Conservation (phyloP, 2,888 invertebrate genomes). For the Orthonevra nobilis region DNA sequence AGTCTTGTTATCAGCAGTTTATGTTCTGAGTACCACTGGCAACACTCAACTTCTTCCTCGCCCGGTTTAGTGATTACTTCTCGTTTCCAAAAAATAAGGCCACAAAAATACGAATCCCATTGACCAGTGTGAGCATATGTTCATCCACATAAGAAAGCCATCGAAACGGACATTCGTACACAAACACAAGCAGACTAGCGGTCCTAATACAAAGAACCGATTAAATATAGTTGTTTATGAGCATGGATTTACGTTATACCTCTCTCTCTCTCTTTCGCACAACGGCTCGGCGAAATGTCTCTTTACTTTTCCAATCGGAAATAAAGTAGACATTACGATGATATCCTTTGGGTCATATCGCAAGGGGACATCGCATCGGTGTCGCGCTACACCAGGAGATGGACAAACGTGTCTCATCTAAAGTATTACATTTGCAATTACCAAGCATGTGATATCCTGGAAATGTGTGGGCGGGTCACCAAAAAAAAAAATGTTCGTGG, state of each 20-base stretch:
- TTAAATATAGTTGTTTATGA: constrained; percentile 79
- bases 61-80: not conserved
- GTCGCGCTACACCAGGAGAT: constrained; percentile 42
- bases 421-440: constrained; percentile 71
- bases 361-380: constrained; percentile 75
- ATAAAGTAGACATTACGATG: constrained; percentile 79
- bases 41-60: constrained; percentile 9
- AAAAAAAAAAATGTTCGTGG: no score
- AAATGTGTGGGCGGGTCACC: constrained; percentile 42
- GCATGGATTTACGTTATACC: constrained; percentile 74
- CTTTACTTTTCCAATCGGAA: constrained; percentile 76
- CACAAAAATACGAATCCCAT: constrained; percentile 3
- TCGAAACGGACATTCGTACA: not conserved
- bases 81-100: no score
- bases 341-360: constrained; percentile 75
- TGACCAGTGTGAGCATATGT: constrained; percentile 39
- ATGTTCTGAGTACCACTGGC: no score
- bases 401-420: constrained; percentile 72
- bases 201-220: constrained; percentile 72
- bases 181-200: constrained; percentile 14
- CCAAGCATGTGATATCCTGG: constrained; percentile 64
- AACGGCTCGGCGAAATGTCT: no score
- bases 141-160: not conserved
- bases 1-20: no score
- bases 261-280: constrained; percentile 27